Evolutionary conservation across 2,113 vertebrate genomes (phyloP).

Genomic region (Numida meleagris): DNA sequence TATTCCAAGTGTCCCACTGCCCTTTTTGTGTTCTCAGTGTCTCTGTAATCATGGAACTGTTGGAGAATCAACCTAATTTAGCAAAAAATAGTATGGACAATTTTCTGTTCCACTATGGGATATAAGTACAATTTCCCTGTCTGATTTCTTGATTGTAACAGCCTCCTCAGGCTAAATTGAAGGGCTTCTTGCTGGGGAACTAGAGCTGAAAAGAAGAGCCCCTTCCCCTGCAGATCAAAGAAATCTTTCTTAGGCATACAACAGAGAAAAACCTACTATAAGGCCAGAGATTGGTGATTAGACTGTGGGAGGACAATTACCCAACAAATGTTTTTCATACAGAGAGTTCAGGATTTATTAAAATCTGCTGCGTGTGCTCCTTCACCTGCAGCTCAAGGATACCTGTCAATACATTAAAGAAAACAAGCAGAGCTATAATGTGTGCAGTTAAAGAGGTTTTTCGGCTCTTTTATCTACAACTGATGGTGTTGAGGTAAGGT

Average conservation of each 20-base stretch:
- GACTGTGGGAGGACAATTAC: neutral
- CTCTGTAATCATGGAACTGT: constrained; percentile 64
- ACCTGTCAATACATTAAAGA: neutral
- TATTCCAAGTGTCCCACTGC: constrained; percentile 42
- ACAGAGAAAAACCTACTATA: neutral
- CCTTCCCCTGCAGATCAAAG: neutral
- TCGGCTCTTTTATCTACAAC: neutral
- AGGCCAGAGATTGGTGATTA: neutral
- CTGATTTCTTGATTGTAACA: constrained; percentile 50
- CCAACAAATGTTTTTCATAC: neutral
- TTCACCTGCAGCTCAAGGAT: neutral
- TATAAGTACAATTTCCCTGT: constrained; percentile 44
- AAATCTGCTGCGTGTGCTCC: neutral
- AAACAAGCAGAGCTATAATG: neutral
- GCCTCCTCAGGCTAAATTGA: constrained; percentile 33
- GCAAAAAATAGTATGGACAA: neutral
- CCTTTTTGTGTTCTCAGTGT: constrained; percentile 57
- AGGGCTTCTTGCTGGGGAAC: constrained; percentile 54
- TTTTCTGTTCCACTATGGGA: constrained; percentile 49
- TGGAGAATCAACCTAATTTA: constrained; percentile 56
- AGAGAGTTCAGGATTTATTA: neutral
- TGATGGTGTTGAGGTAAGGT: neutral
- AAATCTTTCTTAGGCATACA: neutral
- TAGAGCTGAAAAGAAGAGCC: constrained; percentile 6
- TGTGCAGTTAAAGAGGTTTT: neutral